A percentile compares a stretch with the other conserved stretches of the same genome.
These are phyloP conservation scores for Orchestes rusci DNA, from an alignment of 2,888 invertebrate genomes.

Conservation along the genomic window DNA sequence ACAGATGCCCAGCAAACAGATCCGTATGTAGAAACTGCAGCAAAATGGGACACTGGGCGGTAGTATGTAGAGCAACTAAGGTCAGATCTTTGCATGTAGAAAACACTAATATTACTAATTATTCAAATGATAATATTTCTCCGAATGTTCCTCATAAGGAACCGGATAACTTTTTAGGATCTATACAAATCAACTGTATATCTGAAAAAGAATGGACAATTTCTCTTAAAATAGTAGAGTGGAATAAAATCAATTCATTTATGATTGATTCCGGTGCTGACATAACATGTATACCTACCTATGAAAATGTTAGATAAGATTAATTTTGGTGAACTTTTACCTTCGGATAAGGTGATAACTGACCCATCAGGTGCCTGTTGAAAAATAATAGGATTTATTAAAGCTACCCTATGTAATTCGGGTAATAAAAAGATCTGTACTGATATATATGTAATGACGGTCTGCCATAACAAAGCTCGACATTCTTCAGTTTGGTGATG, in stretches of 20 bases:
- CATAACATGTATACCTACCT: background rate
- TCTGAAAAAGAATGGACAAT: background rate
- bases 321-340: background rate
- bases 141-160: background rate
- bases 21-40: conserved; percentile 15
- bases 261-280: conserved; percentile 6
- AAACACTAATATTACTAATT: background rate
- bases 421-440: conserved; percentile 7
- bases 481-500: conserved; percentile 8
- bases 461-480: conserved; percentile 10
- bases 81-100: conserved; percentile 9
- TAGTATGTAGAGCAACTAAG: background rate
- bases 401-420: background rate
- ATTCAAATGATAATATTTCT: background rate
- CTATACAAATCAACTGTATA: conserved; percentile 2
- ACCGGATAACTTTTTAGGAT: conserved; percentile 3
- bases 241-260: background rate
- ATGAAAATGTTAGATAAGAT: conserved; percentile 4
- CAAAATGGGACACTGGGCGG: conserved; percentile 17
- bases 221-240: background rate
- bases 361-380: conserved; percentile 9
- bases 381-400: background rate
- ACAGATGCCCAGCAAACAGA: conserved; percentile 15
- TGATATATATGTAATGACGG: conserved; percentile 16
- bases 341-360: conserved; percentile 9